Evolutionary conservation across 2,113 vertebrate species (phyloP).

Genomic region (Dasyprocta punctata): DNA sequence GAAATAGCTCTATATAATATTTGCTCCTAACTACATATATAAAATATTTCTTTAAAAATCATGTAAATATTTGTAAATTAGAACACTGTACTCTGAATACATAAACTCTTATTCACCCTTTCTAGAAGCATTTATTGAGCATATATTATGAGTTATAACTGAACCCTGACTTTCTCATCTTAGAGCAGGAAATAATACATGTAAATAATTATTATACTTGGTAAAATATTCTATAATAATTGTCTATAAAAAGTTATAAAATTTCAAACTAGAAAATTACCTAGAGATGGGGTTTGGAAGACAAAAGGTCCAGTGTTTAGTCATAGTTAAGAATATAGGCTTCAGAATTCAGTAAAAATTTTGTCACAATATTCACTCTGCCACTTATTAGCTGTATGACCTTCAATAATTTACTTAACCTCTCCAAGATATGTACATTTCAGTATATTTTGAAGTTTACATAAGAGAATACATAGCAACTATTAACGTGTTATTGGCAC

Average conservation of each 20-base stretch:
- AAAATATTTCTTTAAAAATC: not conserved
- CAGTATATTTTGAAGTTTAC: conserved; percentile 14
- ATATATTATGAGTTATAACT: not conserved
- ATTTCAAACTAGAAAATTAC: conserved; percentile 18
- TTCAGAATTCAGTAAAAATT: conserved; percentile 16
- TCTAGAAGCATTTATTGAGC: conserved; percentile 10
- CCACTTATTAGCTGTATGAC: not conserved
- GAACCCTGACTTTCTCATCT: not conserved
- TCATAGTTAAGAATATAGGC: not conserved
- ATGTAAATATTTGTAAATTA: conserved; percentile 30
- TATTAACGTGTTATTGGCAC: not conserved
- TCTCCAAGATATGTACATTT: not conserved
- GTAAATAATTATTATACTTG: conserved; percentile 16
- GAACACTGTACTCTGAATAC: not conserved
- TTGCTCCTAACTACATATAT: not conserved
- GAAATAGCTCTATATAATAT: not conserved
- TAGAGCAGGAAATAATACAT: not conserved
- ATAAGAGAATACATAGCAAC: not conserved
- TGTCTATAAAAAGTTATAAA: not conserved
- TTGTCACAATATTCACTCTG: not conserved
- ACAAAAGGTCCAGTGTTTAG: conserved; percentile 16
- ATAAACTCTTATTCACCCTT: not conserved
- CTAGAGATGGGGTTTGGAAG: conserved; percentile 4
- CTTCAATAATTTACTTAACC: not conserved
- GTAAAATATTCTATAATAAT: not conserved